Conservation (phyloP, 2,888 invertebrate genomes). For the Drosophila tripunctata region DNA sequence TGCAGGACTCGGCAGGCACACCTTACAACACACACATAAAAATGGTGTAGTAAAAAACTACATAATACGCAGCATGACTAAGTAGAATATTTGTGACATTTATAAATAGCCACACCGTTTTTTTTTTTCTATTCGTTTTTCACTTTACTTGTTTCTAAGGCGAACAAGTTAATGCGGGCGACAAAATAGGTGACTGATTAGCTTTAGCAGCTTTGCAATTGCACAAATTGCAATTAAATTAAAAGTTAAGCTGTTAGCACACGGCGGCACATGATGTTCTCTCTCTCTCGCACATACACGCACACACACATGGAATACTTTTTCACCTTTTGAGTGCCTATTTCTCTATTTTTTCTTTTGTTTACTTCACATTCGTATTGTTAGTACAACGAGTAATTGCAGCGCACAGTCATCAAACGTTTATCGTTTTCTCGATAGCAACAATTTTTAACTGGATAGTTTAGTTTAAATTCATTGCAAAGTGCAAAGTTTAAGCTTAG, state of each 20-base stretch:
- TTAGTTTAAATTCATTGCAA: no score
- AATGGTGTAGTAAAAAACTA: not conserved
- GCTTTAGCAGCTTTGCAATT: slow-evolving; percentile 18
- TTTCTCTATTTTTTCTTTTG: slow-evolving; percentile 53
- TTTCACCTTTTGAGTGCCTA: no score
- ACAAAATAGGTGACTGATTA: slow-evolving; percentile 38
- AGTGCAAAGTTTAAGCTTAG: slow-evolving; percentile 38
- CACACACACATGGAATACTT: slow-evolving; percentile 15
- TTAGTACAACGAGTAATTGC: slow-evolving; percentile 24
- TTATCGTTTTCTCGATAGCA: slow-evolving; percentile 1
- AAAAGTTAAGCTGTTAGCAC: slow-evolving; percentile 12
- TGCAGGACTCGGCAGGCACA: slow-evolving; percentile 20
- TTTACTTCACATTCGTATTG: slow-evolving; percentile 72
- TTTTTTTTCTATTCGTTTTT: no score
- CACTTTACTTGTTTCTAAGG: slow-evolving; percentile 14
- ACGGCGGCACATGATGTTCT: not conserved
- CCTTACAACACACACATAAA: no score
- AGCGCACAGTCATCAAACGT: slow-evolving; percentile 14
- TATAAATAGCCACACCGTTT: slow-evolving; percentile 62
- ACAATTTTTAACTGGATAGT: slow-evolving; percentile 18
- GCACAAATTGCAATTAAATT: slow-evolving; percentile 20
- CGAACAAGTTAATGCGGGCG: slow-evolving; percentile 30
- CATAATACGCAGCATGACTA: slow-evolving; percentile 48
- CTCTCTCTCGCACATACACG: not conserved
- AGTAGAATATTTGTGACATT: slow-evolving; percentile 30